Conservation (phyloP, 2,888 invertebrate genomes). For the Microctonus hyperodae region DNA sequence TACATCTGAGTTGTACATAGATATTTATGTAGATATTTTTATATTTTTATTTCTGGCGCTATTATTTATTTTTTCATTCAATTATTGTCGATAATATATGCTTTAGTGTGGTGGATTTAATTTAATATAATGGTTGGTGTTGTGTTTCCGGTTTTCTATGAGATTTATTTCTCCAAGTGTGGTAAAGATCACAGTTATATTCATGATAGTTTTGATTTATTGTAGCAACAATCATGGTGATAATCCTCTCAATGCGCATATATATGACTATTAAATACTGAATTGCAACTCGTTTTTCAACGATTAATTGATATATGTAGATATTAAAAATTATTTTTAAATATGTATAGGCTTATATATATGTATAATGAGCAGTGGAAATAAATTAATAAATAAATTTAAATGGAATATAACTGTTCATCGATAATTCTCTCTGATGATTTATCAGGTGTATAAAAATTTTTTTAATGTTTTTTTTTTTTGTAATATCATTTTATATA, state of each 20-base stretch:
- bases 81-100: neutral
- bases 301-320: constrained; percentile 10
- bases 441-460: constrained; percentile 1
- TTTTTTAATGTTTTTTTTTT: neutral
- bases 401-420: constrained; percentile 14
- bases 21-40: no score
- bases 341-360: neutral
- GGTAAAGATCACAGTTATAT: constrained; percentile 8
- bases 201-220: constrained; percentile 8
- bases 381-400: neutral
- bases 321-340: neutral
- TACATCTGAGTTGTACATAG: neutral
- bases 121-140: neutral
- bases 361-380: neutral
- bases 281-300: constrained; percentile 14
- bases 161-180: constrained; percentile 5
- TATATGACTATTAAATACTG: neutral
- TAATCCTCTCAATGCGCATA: neutral
- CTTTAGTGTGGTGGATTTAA: neutral
- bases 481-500: neutral
- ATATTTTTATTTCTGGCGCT: no score
- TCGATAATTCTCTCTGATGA: constrained; percentile 7
- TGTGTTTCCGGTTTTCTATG: constrained; percentile 12
- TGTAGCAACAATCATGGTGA: neutral
- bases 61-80: constrained; percentile 3